These are phyloP conservation scores for Phoeniculus purpureus DNA, from an alignment of 2,797 vertebrate species.

Conservation along the genomic window DNA sequence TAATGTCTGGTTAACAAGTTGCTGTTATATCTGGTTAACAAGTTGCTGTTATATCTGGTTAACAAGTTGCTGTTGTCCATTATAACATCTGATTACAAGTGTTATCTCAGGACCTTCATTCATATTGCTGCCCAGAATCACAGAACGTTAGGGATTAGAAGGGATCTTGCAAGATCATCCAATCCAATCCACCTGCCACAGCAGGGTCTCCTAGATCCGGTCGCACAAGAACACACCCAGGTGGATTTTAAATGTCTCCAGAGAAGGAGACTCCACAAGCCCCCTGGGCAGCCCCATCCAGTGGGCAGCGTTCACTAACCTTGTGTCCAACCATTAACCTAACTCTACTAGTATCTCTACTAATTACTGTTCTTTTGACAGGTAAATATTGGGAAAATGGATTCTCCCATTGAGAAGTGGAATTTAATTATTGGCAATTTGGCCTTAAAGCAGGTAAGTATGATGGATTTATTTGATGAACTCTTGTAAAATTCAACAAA, in stretches of 20 bases:
- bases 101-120: neutral
- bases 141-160: too few species aligned
- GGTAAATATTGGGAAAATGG: conserved; percentile 99
- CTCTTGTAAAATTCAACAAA: neutral
- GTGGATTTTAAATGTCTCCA: too few species aligned
- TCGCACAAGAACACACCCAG: too few species aligned
- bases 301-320: too few species aligned
- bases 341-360: too few species aligned
- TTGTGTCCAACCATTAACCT: too few species aligned
- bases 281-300: too few species aligned
- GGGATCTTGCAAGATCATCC: too few species aligned
- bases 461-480: neutral
- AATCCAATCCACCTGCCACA: too few species aligned
- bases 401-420: conserved; percentile 98
- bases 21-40: neutral
- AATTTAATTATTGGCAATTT: conserved; percentile 96
- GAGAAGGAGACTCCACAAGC: too few species aligned
- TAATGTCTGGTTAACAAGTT: neutral
- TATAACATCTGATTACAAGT: neutral
- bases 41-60: neutral
- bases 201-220: too few species aligned
- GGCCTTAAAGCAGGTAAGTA: conserved; percentile 93
- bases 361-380: conserved; percentile 62
- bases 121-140: neutral
- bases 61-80: neutral